phyloP scores from a whole-genome alignment of 2,113 vertebrate genomes.

The Fregata magnificens region DNA sequence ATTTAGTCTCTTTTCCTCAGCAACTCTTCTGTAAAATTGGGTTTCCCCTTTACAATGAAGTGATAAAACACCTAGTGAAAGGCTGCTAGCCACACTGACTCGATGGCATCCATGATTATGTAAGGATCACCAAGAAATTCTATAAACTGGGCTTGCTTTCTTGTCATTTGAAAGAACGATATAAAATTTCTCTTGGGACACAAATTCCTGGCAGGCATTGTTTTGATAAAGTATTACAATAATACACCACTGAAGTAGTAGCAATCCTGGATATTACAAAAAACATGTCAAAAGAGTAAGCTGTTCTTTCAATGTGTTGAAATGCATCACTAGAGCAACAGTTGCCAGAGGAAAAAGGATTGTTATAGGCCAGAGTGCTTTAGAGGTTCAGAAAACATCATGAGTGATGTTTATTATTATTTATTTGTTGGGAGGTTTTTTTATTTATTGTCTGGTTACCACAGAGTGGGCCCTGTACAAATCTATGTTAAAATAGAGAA shows the following conservation, averaged over 20 bases:
- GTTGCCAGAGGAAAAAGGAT: conserved; percentile 28
- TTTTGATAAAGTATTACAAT: conserved; percentile 57
- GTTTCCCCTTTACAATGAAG: background rate
- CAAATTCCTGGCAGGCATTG: conserved; percentile 3
- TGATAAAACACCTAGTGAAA: background rate
- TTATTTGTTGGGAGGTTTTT: background rate
- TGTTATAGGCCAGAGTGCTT: background rate
- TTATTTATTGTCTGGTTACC: background rate
- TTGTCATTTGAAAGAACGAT: background rate
- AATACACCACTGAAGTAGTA: background rate
- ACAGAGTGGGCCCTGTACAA: background rate
- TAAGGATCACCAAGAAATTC: background rate
- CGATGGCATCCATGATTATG: rapidly evolving
- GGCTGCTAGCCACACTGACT: background rate
- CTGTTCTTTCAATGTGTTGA: background rate
- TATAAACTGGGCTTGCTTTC: background rate
- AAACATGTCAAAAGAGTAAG: background rate
- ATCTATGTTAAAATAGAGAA: background rate
- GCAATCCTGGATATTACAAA: conserved; percentile 3
- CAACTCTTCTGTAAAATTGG: background rate
- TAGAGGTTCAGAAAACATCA: background rate
- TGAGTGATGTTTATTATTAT: conserved; percentile 36
- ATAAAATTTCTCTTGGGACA: background rate
- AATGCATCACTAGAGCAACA: conserved; percentile 37
- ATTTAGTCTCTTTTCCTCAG: background rate